Base-by-base conservation (phyloP, 2,113 vertebrate genomes). In the Pycnonotus jocosus region DNA sequence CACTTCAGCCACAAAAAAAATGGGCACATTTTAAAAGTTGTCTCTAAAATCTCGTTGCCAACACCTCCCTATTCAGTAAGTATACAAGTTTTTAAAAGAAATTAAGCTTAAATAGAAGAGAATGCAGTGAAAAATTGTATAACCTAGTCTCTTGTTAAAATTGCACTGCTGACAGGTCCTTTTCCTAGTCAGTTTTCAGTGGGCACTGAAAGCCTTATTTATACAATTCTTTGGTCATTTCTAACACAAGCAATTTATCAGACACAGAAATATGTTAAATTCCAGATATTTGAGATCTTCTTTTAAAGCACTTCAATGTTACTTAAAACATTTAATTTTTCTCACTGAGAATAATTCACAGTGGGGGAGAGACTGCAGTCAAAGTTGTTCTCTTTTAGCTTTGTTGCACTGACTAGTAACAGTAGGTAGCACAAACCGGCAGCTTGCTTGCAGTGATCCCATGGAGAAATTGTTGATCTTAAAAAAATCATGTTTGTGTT, bases 21-120 rank as follows among this genome's bases (percentile, higher is more conserved):
- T 17, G 98, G 99, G 30, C 99, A 99, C 88, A 96, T 98, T 90
- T 98, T 99, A 97, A 99, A 99, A 94, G 98, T 99, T 93, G 95
- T 99, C 90, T 99, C 99, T 92, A 99, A 98, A 98, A 99, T 99
- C 93, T 99, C 99, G 35, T 97, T 99, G 71, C 99, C 99, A 95
- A 98, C 98, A 50, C 99, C 99, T 84, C 99, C 99, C 19, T 99
- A 99, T 82, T 99, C 99, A 94, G 99, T 99, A 98, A 99, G 99
- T 99, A 98, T 95, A 31, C 57, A 82, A 47, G 11, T n/a, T 93
- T 64, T 80, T n/a, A 7, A 70, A 90, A 62, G 14, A 68, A 81
- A 73, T 15, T 51, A 21, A 83, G 30, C 33, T 76, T 65, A 60
- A 68, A 50, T 80, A 30, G 44, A 54, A 81, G 7, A 79, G 18